Evolutionary conservation across 1,140 invertebrate genomes (phyloP).

Genomic region (Euwallacea fornicatus): DNA sequence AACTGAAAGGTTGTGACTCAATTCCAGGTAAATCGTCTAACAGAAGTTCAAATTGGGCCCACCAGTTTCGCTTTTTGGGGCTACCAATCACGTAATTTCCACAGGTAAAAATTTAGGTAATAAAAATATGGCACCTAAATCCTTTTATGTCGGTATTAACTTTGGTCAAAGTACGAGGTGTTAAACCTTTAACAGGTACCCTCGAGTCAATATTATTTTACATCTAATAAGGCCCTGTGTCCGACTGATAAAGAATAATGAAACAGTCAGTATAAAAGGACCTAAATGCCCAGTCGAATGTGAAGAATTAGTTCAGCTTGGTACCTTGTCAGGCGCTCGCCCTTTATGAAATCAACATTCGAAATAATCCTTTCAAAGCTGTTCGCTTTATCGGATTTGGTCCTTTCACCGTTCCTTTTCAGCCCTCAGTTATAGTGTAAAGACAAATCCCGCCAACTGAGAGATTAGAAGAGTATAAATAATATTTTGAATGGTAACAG

Average conservation of each 20-base stretch:
- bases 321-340: slow-evolving; percentile 25
- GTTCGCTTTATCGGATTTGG: slow-evolving; percentile 16
- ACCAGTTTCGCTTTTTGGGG: background rate
- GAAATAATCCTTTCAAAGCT: slow-evolving; percentile 33
- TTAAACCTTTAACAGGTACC: too few relatives aligned
- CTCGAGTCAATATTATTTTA: too few relatives aligned
- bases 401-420: slow-evolving; percentile 26
- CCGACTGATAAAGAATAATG: background rate
- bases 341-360: slow-evolving; percentile 28
- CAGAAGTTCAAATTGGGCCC: slow-evolving; percentile 26
- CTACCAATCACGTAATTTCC: slow-evolving; percentile 1
- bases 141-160: background rate
- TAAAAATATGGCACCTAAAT: background rate
- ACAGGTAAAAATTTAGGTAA: background rate
- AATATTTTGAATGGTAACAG: slow-evolving; percentile 19
- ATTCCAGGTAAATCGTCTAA: slow-evolving; percentile 32
- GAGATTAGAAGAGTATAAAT: slow-evolving; percentile 24
- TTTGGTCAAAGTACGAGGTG: too few relatives aligned
- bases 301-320: slow-evolving; percentile 28
- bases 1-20: slow-evolving; percentile 16
- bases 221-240: background rate
- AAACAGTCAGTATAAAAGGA: background rate
- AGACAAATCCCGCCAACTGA: slow-evolving; percentile 10
- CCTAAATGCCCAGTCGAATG: slow-evolving; percentile 10
- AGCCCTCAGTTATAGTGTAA: slow-evolving; percentile 13